Conservation (phyloP, 1,140 invertebrate species). For the Bombus sibiricus region DNA sequence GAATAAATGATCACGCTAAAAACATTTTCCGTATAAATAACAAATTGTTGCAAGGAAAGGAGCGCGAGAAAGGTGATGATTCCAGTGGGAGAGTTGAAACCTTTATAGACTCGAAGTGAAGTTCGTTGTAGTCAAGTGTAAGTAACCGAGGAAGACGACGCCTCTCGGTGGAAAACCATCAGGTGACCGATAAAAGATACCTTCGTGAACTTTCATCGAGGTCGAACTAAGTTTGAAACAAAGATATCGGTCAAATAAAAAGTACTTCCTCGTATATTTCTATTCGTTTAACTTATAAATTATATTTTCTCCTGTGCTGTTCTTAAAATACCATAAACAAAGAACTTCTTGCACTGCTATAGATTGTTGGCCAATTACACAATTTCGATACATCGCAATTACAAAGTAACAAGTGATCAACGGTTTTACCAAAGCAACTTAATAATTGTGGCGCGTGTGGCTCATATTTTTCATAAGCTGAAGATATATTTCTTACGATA, state of each 20-base stretch:
- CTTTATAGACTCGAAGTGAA: constrained; percentile 37
- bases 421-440: too few relatives aligned
- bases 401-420: neutral
- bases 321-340: neutral
- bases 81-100: constrained; percentile 36
- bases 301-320: neutral
- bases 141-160: constrained; percentile 20
- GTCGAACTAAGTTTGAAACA: neutral
- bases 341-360: neutral
- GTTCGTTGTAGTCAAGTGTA: constrained; percentile 29
- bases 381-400: neutral
- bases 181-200: constrained; percentile 41
- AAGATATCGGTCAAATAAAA: neutral
- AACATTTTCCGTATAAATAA: constrained; percentile 17
- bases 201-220: constrained; percentile 14
- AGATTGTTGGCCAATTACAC: neutral
- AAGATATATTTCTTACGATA: too few relatives aligned
- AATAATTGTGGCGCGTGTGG: too few relatives aligned
- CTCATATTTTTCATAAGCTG: too few relatives aligned
- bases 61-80: neutral
- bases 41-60: constrained; percentile 9
- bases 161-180: constrained; percentile 14
- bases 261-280: neutral
- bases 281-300: neutral
- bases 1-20: neutral